Evolutionary conservation across 2,113 vertebrate species (phyloP).

Genomic region (Anoura caudifer): DNA sequence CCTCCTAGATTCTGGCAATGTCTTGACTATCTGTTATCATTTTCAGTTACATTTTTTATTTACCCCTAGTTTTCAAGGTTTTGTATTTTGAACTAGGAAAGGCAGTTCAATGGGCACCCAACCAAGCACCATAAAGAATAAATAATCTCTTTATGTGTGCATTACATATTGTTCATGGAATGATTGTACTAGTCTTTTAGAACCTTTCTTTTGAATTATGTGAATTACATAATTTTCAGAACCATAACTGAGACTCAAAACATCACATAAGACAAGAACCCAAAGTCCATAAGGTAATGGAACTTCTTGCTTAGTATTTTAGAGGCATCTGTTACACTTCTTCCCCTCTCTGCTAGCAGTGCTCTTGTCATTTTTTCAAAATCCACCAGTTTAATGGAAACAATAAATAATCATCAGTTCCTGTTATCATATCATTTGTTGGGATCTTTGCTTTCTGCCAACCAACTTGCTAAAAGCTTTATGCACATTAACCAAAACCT

Average conservation of each 20-base stretch:
- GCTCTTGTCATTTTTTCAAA: not conserved
- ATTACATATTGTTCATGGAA: not conserved
- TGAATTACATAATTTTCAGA: not conserved
- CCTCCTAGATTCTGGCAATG: not conserved
- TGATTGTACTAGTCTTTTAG: not conserved
- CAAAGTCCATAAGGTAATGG: not conserved
- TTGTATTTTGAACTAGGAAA: not conserved
- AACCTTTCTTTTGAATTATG: not conserved
- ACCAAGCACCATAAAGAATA: not conserved
- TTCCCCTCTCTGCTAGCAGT: not conserved
- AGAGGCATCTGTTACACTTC: not conserved
- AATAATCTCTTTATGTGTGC: not conserved
- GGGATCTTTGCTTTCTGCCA: not conserved
- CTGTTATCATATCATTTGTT: not conserved
- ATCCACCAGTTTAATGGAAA: not conserved
- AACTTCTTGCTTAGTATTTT: not conserved
- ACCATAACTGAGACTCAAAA: not conserved
- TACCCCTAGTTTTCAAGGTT: not conserved
- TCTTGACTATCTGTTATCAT: not conserved
- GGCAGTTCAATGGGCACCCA: not conserved
- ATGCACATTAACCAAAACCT: not conserved
- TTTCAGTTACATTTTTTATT: not conserved
- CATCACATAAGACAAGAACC: not conserved
- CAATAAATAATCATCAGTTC: not conserved
- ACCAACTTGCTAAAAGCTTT: not conserved